Evolutionary conservation across 1,140 invertebrate genomes (phyloP).

Genomic region (Hestina assimilis): DNA sequence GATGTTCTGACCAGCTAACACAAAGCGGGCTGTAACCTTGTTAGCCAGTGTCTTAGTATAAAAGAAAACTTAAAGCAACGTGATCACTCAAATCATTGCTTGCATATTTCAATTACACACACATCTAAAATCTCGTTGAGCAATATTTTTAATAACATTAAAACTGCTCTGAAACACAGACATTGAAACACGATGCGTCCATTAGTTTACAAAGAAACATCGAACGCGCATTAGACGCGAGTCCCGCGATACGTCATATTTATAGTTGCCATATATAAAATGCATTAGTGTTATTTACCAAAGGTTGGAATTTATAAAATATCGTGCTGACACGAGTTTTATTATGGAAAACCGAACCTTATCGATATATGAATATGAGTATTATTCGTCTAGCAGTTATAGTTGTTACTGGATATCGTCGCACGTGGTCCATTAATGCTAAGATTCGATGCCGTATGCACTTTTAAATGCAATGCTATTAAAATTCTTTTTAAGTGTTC

Average conservation of each 20-base stretch:
- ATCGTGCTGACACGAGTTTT: slow-evolving; percentile 22
- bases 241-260: slow-evolving; percentile 40
- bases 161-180: slow-evolving; percentile 1
- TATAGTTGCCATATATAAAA: slow-evolving; percentile 46
- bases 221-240: slow-evolving; percentile 25
- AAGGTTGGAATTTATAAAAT: slow-evolving; percentile 36
- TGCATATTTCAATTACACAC: background rate
- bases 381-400: slow-evolving; percentile 10
- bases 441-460: slow-evolving; percentile 30
- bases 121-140: background rate
- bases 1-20: too few relatives aligned
- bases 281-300: slow-evolving; percentile 39
- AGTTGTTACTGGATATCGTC: slow-evolving; percentile 27
- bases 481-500: slow-evolving; percentile 8
- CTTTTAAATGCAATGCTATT: slow-evolving; percentile 26
- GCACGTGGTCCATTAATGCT: slow-evolving; percentile 42
- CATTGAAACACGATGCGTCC: slow-evolving; percentile 4
- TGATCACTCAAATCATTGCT: too few relatives aligned
- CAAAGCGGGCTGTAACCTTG: too few relatives aligned
- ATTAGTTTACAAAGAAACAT: slow-evolving; percentile 16
- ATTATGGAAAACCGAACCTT: slow-evolving; percentile 10
- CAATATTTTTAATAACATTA: slow-evolving; percentile 1
- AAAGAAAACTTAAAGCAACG: too few relatives aligned
- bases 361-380: slow-evolving; percentile 2
- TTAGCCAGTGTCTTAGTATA: too few relatives aligned